These are phyloP conservation scores for Diplodus puntazzo DNA, from an alignment of 2,797 vertebrate genomes.

Conservation along the genomic window DNA sequence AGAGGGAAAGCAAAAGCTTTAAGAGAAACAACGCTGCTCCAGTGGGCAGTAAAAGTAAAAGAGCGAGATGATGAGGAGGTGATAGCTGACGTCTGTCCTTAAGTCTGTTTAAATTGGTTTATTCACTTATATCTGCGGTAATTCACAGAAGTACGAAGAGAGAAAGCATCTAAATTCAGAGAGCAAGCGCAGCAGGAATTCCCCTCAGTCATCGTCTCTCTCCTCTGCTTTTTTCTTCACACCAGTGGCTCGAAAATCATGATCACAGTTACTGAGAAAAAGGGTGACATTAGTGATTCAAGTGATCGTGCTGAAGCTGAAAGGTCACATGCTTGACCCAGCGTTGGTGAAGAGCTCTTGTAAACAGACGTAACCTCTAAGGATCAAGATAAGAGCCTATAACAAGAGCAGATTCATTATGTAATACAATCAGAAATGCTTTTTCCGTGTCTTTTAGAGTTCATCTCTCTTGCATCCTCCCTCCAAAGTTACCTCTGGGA, in stretches of 20 bases:
- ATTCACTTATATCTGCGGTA: not conserved
- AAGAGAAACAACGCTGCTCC: not conserved
- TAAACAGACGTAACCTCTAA: conserved; percentile 1
- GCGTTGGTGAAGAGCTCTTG: conserved; percentile 9
- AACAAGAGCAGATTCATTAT: conserved; percentile 24
- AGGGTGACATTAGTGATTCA: conserved; percentile 15
- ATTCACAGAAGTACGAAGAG: not conserved
- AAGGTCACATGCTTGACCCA: conserved; percentile 40
- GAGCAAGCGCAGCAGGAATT: conserved; percentile 1
- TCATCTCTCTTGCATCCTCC: not conserved
- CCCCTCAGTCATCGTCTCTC: not conserved
- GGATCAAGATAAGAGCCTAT: conserved; percentile 21
- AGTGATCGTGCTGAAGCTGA: conserved; percentile 8
- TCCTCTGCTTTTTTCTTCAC: conserved; percentile 1
- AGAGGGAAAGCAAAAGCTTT: not conserved
- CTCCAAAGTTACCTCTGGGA: not conserved
- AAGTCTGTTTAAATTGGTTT: conserved; percentile 14
- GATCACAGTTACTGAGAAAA: not conserved
- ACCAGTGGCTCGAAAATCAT: conserved; percentile 12
- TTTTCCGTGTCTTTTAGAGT: conserved; percentile 39
- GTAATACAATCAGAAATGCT: conserved; percentile 43
- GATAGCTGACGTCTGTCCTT: not conserved
- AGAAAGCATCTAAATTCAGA: not conserved
- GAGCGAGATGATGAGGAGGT: not conserved
- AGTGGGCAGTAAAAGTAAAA: not conserved